phyloP scores from a whole-genome alignment of 2,888 invertebrate species.

The Tholera decimalis region DNA sequence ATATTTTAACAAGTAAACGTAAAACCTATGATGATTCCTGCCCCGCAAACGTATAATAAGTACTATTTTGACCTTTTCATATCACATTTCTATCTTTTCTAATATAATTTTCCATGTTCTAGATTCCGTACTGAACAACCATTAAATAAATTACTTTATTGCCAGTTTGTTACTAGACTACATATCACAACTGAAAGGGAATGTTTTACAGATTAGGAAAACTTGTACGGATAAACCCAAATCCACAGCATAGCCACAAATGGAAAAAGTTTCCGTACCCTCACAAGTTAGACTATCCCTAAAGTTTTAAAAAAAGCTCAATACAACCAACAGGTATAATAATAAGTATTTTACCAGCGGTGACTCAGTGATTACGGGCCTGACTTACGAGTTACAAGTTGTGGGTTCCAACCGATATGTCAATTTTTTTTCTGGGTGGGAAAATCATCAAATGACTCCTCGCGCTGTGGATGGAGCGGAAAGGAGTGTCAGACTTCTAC shows the following conservation, averaged over 20 bases:
- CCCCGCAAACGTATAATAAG: too few relatives aligned
- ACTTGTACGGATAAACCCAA: conserved; percentile 16
- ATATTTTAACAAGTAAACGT: too few relatives aligned
- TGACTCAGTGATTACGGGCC: too few relatives aligned
- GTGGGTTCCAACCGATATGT: too few relatives aligned
- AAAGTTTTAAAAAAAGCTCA: conserved; percentile 47
- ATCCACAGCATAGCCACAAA: conserved; percentile 50
- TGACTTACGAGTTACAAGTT: too few relatives aligned
- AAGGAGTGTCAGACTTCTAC: too few relatives aligned
- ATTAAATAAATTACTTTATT: conserved; percentile 29
- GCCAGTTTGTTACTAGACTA: conserved; percentile 16
- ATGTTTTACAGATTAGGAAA: conserved; percentile 62
- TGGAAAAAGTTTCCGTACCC: conserved; percentile 62
- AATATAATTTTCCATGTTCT: conserved; percentile 13
- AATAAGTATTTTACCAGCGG: too few relatives aligned
- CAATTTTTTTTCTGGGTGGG: too few relatives aligned
- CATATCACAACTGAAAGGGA: conserved; percentile 23
- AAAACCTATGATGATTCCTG: too few relatives aligned
- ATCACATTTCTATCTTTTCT: conserved; percentile 16
- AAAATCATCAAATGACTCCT: too few relatives aligned
- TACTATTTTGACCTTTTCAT: too few relatives aligned
- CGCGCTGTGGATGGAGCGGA: too few relatives aligned
- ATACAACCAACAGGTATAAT: conserved; percentile 15
- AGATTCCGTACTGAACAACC: conserved; percentile 2
- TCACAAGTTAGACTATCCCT: conserved; percentile 26